Evolutionary conservation across 2,888 invertebrate genomes (phyloP).

Genomic region (Piscicola geometra): DNA sequence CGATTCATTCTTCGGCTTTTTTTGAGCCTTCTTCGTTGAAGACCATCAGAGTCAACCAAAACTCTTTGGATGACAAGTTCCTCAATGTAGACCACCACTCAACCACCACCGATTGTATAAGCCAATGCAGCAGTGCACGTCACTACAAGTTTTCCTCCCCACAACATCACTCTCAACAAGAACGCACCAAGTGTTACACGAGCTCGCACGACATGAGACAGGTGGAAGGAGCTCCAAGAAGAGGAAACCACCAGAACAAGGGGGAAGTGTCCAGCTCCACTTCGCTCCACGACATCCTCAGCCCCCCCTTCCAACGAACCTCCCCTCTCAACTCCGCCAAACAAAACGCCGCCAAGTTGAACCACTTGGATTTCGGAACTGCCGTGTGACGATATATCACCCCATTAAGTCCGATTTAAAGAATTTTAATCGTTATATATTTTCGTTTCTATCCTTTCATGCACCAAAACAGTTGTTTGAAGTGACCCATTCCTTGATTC

Average conservation of each 20-base stretch:
- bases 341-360: background rate
- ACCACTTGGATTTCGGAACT: slow-evolving; percentile 23
- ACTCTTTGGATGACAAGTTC: no score
- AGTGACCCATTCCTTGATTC: no score
- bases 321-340: background rate
- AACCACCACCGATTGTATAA: no score
- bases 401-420: no score
- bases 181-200: background rate
- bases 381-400: slow-evolving; percentile 22
- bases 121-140: background rate
- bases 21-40: no score
- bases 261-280: slow-evolving; percentile 13
- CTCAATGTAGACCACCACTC: no score
- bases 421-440: no score
- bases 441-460: no score
- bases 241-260: background rate
- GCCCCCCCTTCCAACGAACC: slow-evolving; percentile 26
- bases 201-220: background rate
- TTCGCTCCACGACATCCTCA: slow-evolving; percentile 26
- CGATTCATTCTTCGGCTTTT: no score
- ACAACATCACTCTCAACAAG: background rate
- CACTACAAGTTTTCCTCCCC: background rate
- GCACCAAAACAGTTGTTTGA: no score
- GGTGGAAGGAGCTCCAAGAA: background rate
- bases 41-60: no score